Percentiles rank a stretch among this genome's conserved stretches.
Evolutionary conservation across 2,113 vertebrate genomes (phyloP).

Genomic region (Psephotus haematonotus): DNA sequence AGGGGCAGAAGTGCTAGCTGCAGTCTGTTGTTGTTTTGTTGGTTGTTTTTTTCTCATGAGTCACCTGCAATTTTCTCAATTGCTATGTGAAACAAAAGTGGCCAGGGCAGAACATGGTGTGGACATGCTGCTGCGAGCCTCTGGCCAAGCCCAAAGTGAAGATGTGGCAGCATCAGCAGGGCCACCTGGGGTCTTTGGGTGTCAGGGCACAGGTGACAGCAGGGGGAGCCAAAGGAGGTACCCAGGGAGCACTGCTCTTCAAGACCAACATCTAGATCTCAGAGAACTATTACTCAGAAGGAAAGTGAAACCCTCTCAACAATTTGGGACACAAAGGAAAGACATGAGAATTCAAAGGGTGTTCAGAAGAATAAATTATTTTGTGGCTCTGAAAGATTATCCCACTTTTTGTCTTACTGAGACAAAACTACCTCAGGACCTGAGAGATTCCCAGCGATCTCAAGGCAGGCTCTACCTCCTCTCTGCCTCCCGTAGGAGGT

Average conservation of each 20-base stretch:
- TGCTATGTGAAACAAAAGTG: not conserved
- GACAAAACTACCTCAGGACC: not conserved
- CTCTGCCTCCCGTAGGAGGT: not conserved
- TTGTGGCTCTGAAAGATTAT: not conserved
- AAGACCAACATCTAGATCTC: not conserved
- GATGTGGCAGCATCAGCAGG: not conserved
- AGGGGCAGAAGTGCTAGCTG: not conserved
- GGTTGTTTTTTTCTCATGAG: not conserved
- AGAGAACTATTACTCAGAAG: constrained; percentile 6
- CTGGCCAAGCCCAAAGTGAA: not conserved
- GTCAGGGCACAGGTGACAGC: not conserved
- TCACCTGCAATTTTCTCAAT: not conserved
- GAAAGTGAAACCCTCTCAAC: constrained; percentile 6
- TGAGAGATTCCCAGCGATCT: not conserved
- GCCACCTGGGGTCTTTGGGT: not conserved
- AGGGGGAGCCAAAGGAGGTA: not conserved
- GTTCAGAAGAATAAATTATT: not conserved
- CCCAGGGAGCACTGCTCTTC: not conserved
- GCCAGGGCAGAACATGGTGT: fast-evolving
- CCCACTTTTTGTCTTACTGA: not conserved
- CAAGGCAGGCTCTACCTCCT: not conserved
- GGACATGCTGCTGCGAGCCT: fast-evolving
- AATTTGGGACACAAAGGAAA: constrained; percentile 35
- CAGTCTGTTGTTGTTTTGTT: not conserved
- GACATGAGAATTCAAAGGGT: not conserved